phyloP scores from a whole-genome alignment of 2,888 invertebrate species.

The Sympetrum striolatum region DNA sequence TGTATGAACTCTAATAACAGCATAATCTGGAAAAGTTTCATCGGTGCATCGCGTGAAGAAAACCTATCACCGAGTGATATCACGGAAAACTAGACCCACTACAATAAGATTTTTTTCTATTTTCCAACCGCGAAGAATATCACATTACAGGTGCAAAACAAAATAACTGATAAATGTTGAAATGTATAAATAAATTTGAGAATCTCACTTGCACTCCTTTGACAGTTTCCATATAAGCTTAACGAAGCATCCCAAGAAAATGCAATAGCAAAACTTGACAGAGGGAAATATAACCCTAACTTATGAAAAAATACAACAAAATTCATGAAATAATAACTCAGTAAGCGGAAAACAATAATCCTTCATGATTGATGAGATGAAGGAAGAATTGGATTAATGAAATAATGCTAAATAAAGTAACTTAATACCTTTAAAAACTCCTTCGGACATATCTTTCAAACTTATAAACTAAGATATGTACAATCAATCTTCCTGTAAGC shows the following conservation, averaged over 20 bases:
- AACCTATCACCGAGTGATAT: too few species aligned
- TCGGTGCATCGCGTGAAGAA: too few species aligned
- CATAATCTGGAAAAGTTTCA: too few species aligned
- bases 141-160: too few species aligned
- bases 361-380: neutral
- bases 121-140: too few species aligned
- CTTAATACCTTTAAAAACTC: constrained; percentile 25
- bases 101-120: too few species aligned
- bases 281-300: neutral
- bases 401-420: neutral
- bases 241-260: neutral
- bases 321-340: neutral
- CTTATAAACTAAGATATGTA: neutral
- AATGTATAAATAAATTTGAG: too few species aligned
- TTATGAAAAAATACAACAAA: neutral
- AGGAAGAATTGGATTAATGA: neutral
- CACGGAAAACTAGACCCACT: too few species aligned
- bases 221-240: too few species aligned
- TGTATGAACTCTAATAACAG: too few species aligned
- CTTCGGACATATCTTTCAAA: constrained; percentile 19
- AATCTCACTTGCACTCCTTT: too few species aligned
- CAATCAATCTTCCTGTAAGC: neutral
- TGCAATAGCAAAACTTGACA: neutral
- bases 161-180: too few species aligned
- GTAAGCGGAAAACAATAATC: constrained; percentile 2